Evolutionary conservation across 2,888 invertebrate genomes (phyloP), one percentile per base, ranked within the genome.

Genomic region (Drosophila antonietae): DNA sequence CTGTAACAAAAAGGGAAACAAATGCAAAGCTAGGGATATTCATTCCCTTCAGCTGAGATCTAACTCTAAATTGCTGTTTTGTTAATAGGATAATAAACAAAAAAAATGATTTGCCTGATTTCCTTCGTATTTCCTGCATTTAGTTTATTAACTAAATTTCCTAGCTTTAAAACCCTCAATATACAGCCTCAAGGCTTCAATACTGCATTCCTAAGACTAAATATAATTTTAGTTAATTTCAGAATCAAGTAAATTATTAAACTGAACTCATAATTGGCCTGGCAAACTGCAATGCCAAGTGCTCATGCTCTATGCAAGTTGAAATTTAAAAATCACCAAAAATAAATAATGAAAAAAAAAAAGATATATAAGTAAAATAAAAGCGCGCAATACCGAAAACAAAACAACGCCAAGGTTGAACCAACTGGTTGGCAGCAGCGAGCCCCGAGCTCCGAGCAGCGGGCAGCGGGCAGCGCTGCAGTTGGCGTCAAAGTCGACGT

Each of bases 371-470:
- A 41, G 41, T 23, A n/a, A 73, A 64, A 68, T 61, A 72, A 77
- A 70, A 75, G 55, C 63, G 74, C 69, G 60, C 76, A 65, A 70
- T 80, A 72, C 76, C 86, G 88, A 85, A 76, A 85, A 70, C 78
- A 71, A 69, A 71, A 75, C 69, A 68, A 63, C 80, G 75, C 75
- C 84, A 84, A 84, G 84, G 84, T 84, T 84, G 55, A 41, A 78
- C 83, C 84, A 86, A 84, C 84, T 88, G 90, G 84, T 84, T 84
- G 81, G 63, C 80, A 58, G 28, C 39, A 39, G 23, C 12, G 15
- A 37, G 41, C 28, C 2, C 33, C 46, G 15, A 31, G 41, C 39
- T 1, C 33, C 49, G 8, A 7, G 41, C 55, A 28, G 35, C 37
- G 37, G 15, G 37, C 37, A 41, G 35, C 58, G 79, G 15, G 37